Evolutionary conservation across 2,888 invertebrate species (phyloP).

Genomic region (Bombylius discolor): DNA sequence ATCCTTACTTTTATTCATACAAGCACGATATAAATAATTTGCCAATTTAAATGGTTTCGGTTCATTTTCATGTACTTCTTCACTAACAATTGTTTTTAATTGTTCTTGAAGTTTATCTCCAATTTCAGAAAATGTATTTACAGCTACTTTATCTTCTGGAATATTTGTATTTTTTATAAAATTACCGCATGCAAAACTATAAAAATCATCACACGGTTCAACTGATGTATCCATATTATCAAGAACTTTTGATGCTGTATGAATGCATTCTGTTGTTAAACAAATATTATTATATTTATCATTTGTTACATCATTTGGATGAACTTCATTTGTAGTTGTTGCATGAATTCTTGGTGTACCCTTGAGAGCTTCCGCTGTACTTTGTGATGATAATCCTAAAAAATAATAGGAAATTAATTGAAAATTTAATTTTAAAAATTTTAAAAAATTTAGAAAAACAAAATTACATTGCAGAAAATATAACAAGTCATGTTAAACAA

Average conservation of each 20-base stretch:
- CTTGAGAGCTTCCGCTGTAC: constrained; percentile 25
- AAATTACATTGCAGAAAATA: too few relatives aligned
- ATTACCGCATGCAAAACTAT: constrained; percentile 59
- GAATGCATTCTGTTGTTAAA: constrained; percentile 62
- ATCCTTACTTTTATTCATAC: constrained; percentile 37
- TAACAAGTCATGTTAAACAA: too few relatives aligned
- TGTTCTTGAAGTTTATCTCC: constrained; percentile 37
- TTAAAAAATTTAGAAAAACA: background rate
- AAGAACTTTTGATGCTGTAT: constrained; percentile 54
- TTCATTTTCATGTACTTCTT: constrained; percentile 27
- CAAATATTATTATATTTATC: constrained; percentile 42
- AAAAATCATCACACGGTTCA: constrained; percentile 68
- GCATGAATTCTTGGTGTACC: constrained; percentile 14
- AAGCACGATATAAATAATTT: constrained; percentile 36
- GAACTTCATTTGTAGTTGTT: background rate
- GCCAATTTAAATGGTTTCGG: constrained; percentile 35
- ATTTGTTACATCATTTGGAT: constrained; percentile 22
- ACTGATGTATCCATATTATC: constrained; percentile 51
- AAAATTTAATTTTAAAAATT: too few relatives aligned
- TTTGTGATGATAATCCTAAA: constrained; percentile 9
- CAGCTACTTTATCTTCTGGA: constrained; percentile 49
- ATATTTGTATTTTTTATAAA: constrained; percentile 54
- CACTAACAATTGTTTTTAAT: constrained; percentile 32
- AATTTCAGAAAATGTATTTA: constrained; percentile 36
- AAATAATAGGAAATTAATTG: background rate